Evolutionary conservation across 2,797 vertebrate species (phyloP).

Genomic region (Falco peregrinus): DNA sequence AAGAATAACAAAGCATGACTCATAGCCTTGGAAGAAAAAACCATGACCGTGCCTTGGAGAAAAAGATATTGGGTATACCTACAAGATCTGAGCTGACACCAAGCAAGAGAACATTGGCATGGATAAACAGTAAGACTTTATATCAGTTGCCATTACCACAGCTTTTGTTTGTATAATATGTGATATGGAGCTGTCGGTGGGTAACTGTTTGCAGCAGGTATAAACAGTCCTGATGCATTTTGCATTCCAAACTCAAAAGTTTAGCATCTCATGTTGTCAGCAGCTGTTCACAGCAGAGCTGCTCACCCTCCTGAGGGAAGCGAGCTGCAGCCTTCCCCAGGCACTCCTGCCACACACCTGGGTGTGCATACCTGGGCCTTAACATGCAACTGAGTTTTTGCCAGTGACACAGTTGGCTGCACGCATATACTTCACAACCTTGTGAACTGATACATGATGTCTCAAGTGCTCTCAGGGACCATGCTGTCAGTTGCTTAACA

Average conservation of each 20-base stretch:
- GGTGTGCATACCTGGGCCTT: rapidly evolving
- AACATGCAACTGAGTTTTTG: rapidly evolving
- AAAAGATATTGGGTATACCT: not conserved
- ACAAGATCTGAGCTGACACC: not conserved
- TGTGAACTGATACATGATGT: not conserved
- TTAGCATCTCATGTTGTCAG: not conserved
- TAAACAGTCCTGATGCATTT: not conserved
- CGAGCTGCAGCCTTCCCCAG: rapidly evolving
- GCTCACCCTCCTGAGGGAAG: not conserved
- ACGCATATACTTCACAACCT: not conserved
- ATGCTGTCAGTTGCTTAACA: not conserved
- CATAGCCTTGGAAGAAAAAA: not conserved
- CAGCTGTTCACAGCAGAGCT: not conserved
- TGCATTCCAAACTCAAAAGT: not conserved
- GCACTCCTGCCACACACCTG: not conserved
- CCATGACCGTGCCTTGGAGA: not conserved
- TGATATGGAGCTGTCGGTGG: not conserved
- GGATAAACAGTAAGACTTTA: not conserved
- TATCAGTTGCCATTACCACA: not conserved
- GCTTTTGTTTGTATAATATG: not conserved
- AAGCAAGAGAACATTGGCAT: not conserved
- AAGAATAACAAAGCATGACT: not conserved
- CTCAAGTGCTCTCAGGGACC: rapidly evolving
- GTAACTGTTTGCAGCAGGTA: not conserved
- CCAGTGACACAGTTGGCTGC: not conserved